Evolutionary conservation across 2,797 vertebrate species (phyloP), one percentile per base, ranked within the genome.

Genomic region (Echiichthys vipera): DNA sequence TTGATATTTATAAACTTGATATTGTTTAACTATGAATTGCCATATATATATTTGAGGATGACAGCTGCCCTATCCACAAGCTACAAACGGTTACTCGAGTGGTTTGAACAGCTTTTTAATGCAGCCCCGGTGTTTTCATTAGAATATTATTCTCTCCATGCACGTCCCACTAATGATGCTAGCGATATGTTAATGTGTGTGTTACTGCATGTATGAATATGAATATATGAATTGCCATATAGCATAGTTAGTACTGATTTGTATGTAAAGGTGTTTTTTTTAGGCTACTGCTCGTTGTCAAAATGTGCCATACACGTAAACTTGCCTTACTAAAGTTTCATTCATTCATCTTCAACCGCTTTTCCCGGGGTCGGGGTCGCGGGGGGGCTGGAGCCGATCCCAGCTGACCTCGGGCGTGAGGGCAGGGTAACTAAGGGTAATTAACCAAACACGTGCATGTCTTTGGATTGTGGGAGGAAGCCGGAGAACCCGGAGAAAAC

Each of bases 61-160:
- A 53, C 20, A 80, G 56, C 42, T 20, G n/a, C 25, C 47, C 51
- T 18, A 12, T 80, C 45, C 43, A 47, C 29, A 37, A 49, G 1
- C 42, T 64, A 5, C 42, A 79, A 73, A 69, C 55, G 22, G 53
- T 74, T 25, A 65, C 25, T 13, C 46, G 45, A 45, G 45, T 18
- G n/a, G 43, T 66, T 73, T 80, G 53, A 80, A 61, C 51, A 73
- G 57, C 29, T 64, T 77, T 67, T 83, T 76, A 78, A 71, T 70
- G 74, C 65, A 82, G 27, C 66, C 56, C 57, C 37, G 4, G 39
- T 36, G 76, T 71, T 78, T 87, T 86, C 71, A 85, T 84, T 77
- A 71, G 20, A 10, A 72, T 51, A 76, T 84, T 71, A 73, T 81
- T 56, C 24, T 73, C 53, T 78, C 30, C 40, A 39, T 49, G 47